Evolutionary conservation across 2,113 vertebrate species (phyloP).

Genomic region (Notarius lentiginosus): DNA sequence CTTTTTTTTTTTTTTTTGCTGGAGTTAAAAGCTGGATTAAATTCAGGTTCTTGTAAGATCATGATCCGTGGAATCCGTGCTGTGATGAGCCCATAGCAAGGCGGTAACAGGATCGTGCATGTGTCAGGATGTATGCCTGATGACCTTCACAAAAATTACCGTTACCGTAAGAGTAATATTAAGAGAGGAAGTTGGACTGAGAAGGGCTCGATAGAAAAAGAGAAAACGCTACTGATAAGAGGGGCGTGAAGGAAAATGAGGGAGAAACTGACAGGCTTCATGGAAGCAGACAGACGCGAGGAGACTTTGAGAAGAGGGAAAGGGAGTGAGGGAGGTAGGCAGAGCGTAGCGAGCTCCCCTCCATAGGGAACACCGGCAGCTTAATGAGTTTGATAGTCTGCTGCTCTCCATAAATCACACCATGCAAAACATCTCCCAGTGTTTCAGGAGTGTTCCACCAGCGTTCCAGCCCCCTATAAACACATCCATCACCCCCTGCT

Average conservation of each 20-base stretch:
- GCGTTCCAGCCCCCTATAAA: slow-evolving; percentile 86
- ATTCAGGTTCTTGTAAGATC: neutral
- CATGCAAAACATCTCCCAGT: slow-evolving; percentile 96
- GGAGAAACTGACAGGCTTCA: slow-evolving; percentile 44
- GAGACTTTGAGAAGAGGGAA: slow-evolving; percentile 32
- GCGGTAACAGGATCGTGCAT: neutral
- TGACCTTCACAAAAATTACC: neutral
- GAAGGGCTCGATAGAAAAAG: neutral
- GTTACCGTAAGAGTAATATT: neutral
- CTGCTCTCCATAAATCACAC: slow-evolving; percentile 99
- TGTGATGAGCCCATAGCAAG: slow-evolving; percentile 1
- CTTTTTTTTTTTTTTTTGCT: neutral
- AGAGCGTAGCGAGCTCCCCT: slow-evolving; percentile 80
- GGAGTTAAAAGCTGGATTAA: neutral
- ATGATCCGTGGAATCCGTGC: neutral
- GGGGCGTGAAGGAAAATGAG: neutral
- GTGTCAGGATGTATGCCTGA: neutral
- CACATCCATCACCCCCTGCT: slow-evolving; percentile 99
- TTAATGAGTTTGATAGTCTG: slow-evolving; percentile 99
- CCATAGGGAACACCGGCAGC: slow-evolving; percentile 90
- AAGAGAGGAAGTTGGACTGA: neutral
- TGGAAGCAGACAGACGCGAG: slow-evolving; percentile 19
- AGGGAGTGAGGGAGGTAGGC: slow-evolving; percentile 62
- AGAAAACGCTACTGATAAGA: neutral
- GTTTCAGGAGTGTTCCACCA: slow-evolving; percentile 49